Evolutionary conservation across 2,797 vertebrate species (phyloP), one percentile per base, ranked within the genome.

Genomic region (Mus minutoides): DNA sequence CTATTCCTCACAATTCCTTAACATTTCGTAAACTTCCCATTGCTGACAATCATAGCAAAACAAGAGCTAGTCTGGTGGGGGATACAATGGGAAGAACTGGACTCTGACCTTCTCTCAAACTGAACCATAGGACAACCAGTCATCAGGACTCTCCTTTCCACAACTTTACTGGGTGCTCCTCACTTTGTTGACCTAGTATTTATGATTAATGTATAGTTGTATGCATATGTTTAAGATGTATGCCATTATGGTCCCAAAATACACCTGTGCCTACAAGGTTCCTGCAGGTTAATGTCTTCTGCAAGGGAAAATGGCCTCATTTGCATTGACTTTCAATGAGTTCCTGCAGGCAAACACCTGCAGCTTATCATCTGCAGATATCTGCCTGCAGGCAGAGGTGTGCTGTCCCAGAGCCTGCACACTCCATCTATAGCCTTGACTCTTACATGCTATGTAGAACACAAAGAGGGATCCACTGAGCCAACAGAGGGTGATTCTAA

Each of bases 301-400:
- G 88, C 91, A 94, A 46, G 52, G 91, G 84, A 95, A 97, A 97
- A 91, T 86, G 92, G 89, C 84, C 95, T 97, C 94, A 97, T 97
- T 96, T 97, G 84, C 97, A 95, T 96, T 96, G 96, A 96, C 89
- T 97, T 94, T 96, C 95, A 97, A 94, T 95, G 94, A 97, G 90
- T 75, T 97, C 96, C 97, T 94, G 88, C 89, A 91, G 97, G 97
- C 96, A 97, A 97, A 97, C 96, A 98, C 97, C 96, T 93, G 96
- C 97, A 97, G 96, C 89, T 69, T 95, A 92, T 96, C 95, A 95
- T 93, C 77, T 95, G 95, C 90, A 95, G 95, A 94, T 97, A 96
- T 80, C 96, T 89, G 97, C 96, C 95, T 19, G 0, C 31, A 67
- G 91, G 91, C 89, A 94, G 87, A 96, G 97, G 96, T 86, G 89